A percentile compares a stretch with the other conserved stretches of the same genome.
phyloP scores from a whole-genome alignment of 1,140 invertebrate genomes.

The Zaprionus inermis region DNA sequence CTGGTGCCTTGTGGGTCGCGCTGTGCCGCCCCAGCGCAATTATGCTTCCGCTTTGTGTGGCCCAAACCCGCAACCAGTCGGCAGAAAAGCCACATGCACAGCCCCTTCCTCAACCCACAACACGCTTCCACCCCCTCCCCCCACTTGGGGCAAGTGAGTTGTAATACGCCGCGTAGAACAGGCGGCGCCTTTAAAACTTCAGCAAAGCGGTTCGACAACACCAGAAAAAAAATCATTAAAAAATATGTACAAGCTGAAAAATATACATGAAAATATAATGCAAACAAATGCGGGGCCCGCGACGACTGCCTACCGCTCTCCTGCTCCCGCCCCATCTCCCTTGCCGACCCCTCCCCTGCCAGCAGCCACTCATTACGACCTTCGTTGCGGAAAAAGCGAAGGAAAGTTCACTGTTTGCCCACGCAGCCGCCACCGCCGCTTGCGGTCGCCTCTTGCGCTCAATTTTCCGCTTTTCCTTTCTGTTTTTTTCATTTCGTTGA shows the following conservation, averaged over 20 bases:
- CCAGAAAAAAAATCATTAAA: constrained; percentile 66
- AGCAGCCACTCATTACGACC: constrained; percentile 66
- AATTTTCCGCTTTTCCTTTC: constrained; percentile 18
- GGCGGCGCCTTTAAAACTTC: constrained; percentile 46
- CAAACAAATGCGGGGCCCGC: constrained; percentile 59
- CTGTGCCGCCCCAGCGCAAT: not conserved
- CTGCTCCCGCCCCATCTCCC: not conserved
- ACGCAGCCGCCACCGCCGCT: constrained; percentile 47
- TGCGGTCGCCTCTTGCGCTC: constrained; percentile 49
- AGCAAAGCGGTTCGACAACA: constrained; percentile 29
- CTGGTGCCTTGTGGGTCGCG: not conserved
- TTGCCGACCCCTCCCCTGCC: not conserved
- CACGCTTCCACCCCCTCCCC: not conserved
- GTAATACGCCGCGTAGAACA: constrained; percentile 43
- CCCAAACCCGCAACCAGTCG: constrained; percentile 17
- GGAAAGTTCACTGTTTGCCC: constrained; percentile 69
- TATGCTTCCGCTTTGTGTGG: constrained; percentile 28
- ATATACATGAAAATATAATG: constrained; percentile 74
- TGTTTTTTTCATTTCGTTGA: not conserved
- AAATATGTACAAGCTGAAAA: constrained; percentile 70
- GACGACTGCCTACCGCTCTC: constrained; percentile 8
- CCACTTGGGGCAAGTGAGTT: constrained; percentile 45
- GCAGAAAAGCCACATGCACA: not conserved
- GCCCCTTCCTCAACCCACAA: not conserved
- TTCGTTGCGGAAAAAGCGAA: constrained; percentile 28